A percentile compares a stretch with the other conserved stretches of the same genome.
phyloP scores from a whole-genome alignment of 2,797 vertebrate genomes.

The Notolepis coatsorum region DNA sequence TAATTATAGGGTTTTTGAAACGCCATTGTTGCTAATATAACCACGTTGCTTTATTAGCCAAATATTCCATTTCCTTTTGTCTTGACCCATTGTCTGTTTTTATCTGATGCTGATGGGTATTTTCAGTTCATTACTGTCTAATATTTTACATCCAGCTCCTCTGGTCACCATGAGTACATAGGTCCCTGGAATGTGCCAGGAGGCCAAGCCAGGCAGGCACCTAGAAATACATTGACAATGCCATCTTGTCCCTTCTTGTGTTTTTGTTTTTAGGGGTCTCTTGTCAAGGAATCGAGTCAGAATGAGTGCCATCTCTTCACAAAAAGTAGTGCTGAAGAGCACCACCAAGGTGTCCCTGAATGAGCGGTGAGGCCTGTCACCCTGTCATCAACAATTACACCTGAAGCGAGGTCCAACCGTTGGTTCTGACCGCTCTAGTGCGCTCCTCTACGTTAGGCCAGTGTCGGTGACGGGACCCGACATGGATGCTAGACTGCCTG shows the following conservation, averaged over 20 bases:
- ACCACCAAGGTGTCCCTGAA: constrained; percentile 99
- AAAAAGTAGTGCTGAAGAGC: constrained; percentile 99
- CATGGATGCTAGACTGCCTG: constrained; percentile 64
- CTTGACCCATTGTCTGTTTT: too few species aligned
- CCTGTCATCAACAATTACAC: constrained; percentile 78
- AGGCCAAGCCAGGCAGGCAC: too few species aligned
- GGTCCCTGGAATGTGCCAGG: too few species aligned
- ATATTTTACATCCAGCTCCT: too few species aligned
- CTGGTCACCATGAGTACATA: too few species aligned
- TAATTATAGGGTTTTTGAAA: too few species aligned
- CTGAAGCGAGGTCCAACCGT: constrained; percentile 64
- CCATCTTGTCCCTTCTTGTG: background rate
- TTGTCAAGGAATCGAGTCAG: constrained; percentile 60
- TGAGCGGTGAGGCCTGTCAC: constrained; percentile 96
- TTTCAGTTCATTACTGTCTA: too few species aligned
- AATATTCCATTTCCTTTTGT: too few species aligned
- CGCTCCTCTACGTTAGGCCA: constrained; percentile 65
- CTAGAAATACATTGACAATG: too few species aligned
- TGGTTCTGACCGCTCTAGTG: constrained; percentile 66
- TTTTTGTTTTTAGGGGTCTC: constrained; percentile 59
- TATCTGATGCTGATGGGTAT: too few species aligned
- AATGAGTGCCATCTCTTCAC: constrained; percentile 94
- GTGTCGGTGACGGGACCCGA: constrained; percentile 64
- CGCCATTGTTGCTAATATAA: too few species aligned
- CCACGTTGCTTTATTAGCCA: too few species aligned